Percentiles rank a stretch among this genome's conserved stretches.
Conservation (phyloP, 2,888 invertebrate genomes). For the Timema podura region DNA sequence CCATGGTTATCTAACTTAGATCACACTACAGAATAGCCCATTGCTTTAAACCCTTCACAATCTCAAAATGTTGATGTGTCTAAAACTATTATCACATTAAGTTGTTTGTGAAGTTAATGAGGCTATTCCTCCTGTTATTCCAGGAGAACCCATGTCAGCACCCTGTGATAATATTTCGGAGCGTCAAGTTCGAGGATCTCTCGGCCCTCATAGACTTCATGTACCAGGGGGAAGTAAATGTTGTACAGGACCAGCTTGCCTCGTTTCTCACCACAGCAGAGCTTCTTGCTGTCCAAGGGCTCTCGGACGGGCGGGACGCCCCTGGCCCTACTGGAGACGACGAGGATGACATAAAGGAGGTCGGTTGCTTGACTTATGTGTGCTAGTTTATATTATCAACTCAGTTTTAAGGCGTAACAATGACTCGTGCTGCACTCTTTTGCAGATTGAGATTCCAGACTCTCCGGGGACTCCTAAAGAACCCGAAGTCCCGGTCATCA, state of each 20-base stretch:
- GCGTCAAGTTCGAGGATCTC: constrained; percentile 72
- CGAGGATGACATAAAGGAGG: background rate
- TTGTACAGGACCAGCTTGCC: constrained; percentile 71
- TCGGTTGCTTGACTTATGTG: too few species aligned
- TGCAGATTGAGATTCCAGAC: constrained; percentile 22
- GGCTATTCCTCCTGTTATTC: constrained; percentile 40
- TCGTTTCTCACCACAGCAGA: constrained; percentile 76
- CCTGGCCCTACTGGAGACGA: background rate
- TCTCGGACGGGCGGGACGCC: constrained; percentile 56
- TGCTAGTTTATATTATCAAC: too few species aligned
- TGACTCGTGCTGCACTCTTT: background rate
- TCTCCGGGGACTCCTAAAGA: constrained; percentile 23
- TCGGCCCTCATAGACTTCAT: constrained; percentile 75
- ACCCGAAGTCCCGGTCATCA: constrained; percentile 24
- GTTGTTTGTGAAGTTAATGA: too few species aligned
- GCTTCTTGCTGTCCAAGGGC: constrained; percentile 69
- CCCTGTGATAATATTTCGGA: constrained; percentile 75
- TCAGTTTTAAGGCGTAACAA: too few species aligned
- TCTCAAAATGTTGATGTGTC: too few species aligned
- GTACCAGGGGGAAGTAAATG: constrained; percentile 79
- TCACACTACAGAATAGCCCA: too few species aligned
- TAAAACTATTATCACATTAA: too few species aligned
- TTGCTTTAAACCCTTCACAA: too few species aligned
- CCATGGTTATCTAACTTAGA: too few species aligned
- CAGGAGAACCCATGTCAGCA: constrained; percentile 76